phyloP scores from a whole-genome alignment of 2,888 invertebrate species.

The Girardia tigrina region DNA sequence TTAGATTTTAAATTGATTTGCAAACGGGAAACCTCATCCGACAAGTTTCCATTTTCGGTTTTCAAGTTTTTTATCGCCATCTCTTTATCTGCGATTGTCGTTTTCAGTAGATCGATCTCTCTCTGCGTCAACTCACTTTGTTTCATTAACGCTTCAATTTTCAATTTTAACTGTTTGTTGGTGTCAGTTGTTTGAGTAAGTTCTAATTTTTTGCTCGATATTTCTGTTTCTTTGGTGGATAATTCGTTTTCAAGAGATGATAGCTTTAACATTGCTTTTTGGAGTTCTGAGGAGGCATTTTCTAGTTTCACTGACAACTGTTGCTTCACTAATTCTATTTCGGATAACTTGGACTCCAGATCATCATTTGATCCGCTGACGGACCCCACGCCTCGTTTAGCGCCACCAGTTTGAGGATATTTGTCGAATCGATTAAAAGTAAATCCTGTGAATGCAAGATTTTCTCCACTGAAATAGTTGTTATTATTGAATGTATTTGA shows the following conservation, averaged over 20 bases:
- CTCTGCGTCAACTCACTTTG: neutral
- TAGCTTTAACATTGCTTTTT: neutral
- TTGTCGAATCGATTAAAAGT: conserved; percentile 57
- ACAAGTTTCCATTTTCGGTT: conserved; percentile 2
- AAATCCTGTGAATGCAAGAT: conserved; percentile 92
- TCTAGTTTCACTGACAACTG: neutral
- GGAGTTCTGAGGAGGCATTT: neutral
- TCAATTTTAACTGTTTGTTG: neutral
- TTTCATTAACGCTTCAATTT: neutral
- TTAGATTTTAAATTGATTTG: neutral
- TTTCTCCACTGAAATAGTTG: conserved; percentile 73
- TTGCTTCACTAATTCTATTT: neutral
- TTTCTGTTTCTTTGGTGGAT: neutral
- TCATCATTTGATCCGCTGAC: neutral
- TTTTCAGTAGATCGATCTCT: neutral
- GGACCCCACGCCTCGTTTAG: neutral
- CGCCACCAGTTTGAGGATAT: neutral
- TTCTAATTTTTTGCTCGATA: neutral
- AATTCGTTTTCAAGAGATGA: neutral
- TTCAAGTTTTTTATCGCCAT: neutral
- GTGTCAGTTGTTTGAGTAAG: neutral
- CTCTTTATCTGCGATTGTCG: neutral
- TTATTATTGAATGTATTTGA: neutral
- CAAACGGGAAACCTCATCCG: conserved; percentile 25
- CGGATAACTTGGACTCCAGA: neutral